A percentile compares a stretch with the other conserved stretches of the same genome.
Conservation (phyloP, 2,888 invertebrate species). For the Chironomus riparius region DNA sequence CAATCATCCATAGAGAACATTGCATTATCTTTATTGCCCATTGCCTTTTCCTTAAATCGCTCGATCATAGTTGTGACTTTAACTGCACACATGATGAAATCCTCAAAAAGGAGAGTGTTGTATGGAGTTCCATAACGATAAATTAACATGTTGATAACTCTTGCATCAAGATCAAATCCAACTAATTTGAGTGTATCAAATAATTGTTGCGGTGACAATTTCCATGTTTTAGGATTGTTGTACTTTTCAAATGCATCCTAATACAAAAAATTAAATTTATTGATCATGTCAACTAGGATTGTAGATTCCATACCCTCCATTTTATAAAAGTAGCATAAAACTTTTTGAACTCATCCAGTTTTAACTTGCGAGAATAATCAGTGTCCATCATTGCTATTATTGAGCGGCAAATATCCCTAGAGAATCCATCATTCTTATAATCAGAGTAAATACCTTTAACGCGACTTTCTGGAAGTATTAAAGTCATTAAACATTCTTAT, state of each 20-base stretch:
- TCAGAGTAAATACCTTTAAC: conserved; percentile 44
- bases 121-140: conserved; percentile 81
- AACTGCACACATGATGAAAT: conserved; percentile 89
- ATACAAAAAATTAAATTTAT: no score
- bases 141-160: conserved; percentile 42
- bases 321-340: conserved; percentile 75
- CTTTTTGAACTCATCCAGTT: conserved; percentile 80
- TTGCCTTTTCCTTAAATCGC: conserved; percentile 67
- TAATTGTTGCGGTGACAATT: conserved; percentile 71
- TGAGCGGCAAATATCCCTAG: conserved; percentile 83
- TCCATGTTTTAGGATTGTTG: conserved; percentile 59
- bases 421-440: conserved; percentile 65
- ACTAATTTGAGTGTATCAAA: conserved; percentile 79
- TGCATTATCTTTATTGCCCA: conserved; percentile 48
- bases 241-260: no score
- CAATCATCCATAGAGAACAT: no score
- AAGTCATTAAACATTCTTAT: no score
- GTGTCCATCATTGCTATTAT: conserved; percentile 91
- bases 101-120: conserved; percentile 82
- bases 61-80: conserved; percentile 91
- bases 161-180: conserved; percentile 84
- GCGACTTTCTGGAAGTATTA: background rate
- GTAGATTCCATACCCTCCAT: conserved; percentile 61
- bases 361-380: conserved; percentile 84
- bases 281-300: no score